Conservation (phyloP, 2,113 vertebrate species). For the Raphicerus campestris region DNA sequence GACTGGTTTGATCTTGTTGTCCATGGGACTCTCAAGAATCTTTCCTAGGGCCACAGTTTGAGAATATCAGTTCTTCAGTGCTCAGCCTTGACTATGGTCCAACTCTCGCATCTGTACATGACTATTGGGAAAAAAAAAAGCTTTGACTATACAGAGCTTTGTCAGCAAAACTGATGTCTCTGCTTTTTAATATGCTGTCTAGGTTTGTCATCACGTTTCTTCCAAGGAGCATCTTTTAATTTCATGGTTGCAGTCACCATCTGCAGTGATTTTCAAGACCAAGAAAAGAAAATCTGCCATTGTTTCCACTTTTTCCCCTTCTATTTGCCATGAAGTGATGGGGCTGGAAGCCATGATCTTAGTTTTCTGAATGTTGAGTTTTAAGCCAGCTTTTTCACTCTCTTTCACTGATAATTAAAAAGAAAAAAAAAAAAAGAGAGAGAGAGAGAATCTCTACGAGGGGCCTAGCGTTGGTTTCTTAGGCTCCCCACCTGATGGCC, state of each 20-base stretch:
- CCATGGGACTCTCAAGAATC: background rate
- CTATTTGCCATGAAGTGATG: background rate
- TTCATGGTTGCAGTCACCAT: background rate
- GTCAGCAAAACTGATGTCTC: background rate
- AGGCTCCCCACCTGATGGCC: background rate
- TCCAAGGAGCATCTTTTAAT: background rate
- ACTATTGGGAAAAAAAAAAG: background rate
- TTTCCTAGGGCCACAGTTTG: background rate
- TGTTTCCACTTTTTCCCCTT: background rate
- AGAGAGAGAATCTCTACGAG: background rate
- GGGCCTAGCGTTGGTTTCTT: background rate
- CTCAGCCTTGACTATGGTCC: background rate
- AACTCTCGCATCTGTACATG: background rate
- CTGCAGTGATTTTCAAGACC: background rate
- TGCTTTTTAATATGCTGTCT: background rate
- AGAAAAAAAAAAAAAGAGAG: fast-evolving
- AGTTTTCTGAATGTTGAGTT: background rate
- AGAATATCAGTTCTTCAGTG: background rate
- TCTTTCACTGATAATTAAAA: background rate
- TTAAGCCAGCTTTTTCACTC: background rate
- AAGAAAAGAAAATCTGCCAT: background rate
- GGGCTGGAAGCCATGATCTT: background rate
- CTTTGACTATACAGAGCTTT: background rate
- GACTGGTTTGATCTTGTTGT: background rate
- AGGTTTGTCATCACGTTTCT: background rate